phyloP scores from a whole-genome alignment of 1,140 invertebrate genomes.

The Trinorchestia longiramus region DNA sequence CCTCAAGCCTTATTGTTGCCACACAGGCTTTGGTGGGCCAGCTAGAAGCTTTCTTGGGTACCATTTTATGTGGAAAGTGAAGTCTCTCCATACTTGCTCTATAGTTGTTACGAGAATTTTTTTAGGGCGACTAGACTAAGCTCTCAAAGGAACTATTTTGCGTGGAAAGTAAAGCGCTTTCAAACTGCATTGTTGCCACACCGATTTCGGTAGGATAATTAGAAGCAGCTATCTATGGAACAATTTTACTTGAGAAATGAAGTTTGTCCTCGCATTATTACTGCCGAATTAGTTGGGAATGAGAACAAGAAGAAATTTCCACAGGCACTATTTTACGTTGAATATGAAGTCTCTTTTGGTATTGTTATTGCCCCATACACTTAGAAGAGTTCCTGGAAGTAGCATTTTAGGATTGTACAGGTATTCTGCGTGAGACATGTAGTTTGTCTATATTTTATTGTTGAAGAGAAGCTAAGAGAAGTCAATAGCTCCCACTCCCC shows the following conservation, averaged over 20 bases:
- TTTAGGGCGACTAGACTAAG: background rate
- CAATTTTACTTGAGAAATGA: background rate
- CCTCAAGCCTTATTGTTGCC: background rate
- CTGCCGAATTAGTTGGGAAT: background rate
- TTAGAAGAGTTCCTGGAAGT: too few species aligned
- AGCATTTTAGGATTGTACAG: too few species aligned
- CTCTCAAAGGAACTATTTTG: background rate
- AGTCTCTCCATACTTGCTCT: background rate
- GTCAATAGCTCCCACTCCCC: too few species aligned
- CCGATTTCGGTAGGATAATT: background rate
- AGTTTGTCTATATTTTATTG: too few species aligned
- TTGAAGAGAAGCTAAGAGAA: too few species aligned
- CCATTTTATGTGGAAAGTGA: background rate
- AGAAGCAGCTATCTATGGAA: background rate
- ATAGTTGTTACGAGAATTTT: background rate
- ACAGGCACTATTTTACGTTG: background rate
- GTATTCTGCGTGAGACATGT: too few species aligned
- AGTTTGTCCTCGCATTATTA: background rate
- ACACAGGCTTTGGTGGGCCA: background rate
- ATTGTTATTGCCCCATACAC: background rate
- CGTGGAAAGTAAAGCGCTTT: background rate
- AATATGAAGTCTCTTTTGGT: background rate
- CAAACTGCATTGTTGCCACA: background rate
- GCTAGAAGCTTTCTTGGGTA: background rate
- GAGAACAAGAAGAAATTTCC: background rate